Base-by-base conservation (phyloP, 35 echinoderm and acorn worm species). In the Strongylocentrotus purpuratus region DNA sequence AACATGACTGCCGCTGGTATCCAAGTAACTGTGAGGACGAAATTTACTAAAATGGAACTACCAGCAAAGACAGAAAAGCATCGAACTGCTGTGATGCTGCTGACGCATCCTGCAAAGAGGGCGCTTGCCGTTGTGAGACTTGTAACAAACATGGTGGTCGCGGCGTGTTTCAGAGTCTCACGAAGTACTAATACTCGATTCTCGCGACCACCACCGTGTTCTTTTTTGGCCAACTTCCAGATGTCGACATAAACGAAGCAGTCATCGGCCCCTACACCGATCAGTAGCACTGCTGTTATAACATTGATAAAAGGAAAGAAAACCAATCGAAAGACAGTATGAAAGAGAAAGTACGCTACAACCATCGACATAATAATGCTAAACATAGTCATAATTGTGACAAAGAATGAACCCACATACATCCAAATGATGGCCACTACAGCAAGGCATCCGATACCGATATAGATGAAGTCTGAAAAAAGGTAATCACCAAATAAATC, bases 181-280 rank as follows among this genome's bases (percentile, higher is more conserved):
- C 94, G 47, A 28, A 98, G 41, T 7, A 97, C 90, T 4, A 61
- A 31, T 2, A 94, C 47, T 12, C 85, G 93, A 28, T 85, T 70
- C 33, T 95, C 86, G 58, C 50, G 45, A 33, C 31, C 32, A 4
- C 15, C 33, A n/a, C 88, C 55, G 32, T 88, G 10, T 50, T 32
- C 58, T 48, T 87, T 31, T 48, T 85, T 94, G 31, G 90, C 35
- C 88, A 94, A 47, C 31, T 89, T 95, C 98, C 98, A 99, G 25
- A 99, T 96, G 88, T 97, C 97, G 31, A 97, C 52, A 87, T 94
- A 98, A 9, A 99, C 96, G 92, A 98, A 98, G 2, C 94, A 95
- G 89, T 99, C 98, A 85, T 98, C 98, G 32, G 97, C 97, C 15
- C 97, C 98, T 11, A 99, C 98, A 8, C 97, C 98, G 94, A 98